Evolutionary conservation across 2,888 invertebrate genomes (phyloP), one percentile per base, ranked within the genome.

Genomic region (Patella pellucida): DNA sequence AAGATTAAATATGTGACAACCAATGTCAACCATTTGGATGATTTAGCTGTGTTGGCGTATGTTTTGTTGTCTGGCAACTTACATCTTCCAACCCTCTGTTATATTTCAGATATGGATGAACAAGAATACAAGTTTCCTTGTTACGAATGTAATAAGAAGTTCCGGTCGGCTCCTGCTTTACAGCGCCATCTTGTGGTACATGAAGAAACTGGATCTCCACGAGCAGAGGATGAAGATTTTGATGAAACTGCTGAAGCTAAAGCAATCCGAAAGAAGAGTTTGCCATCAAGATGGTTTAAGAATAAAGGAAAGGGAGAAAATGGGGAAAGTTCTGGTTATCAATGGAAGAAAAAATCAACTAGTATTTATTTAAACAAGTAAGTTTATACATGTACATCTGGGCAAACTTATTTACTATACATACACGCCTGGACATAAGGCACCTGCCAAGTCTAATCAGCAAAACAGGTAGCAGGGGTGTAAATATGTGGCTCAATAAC

Each of bases 101-200:
- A 7, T 90, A 27, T 70, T 79, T 31, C 78, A 82, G 83, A 75
- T 11, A 62, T 88, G 54, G 86, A 86, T 77, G 86, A 86, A 69
- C 82, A 81, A 75, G 85, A 85, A 52, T 91, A 92, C 81, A 90
- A 91, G 19, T 94, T 94, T 93, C 92, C 93, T 31, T 94, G 94
- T 86, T 94, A 93, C 84, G 94, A 94, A 85, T 94, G 94, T 85
- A 91, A 93, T 71, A 90, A 92, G 78, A 91, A 91, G 71, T 94
- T 94, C 89, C 84, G 90, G 4, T 92, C 93, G 0, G 93, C 93
- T 0, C 93, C 92, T 75, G 92, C 93, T 68, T 90, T 94, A 51
- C 93, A 94, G 86, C 92, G 92, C 74, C 94, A 94, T 90, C 90
- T 94, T 62, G 92, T 93, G 68, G 69, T 69, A 23, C 75, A 78